phyloP scores from a whole-genome alignment of 1,140 invertebrate genomes.

The Lepidotrigona ventralis region DNA sequence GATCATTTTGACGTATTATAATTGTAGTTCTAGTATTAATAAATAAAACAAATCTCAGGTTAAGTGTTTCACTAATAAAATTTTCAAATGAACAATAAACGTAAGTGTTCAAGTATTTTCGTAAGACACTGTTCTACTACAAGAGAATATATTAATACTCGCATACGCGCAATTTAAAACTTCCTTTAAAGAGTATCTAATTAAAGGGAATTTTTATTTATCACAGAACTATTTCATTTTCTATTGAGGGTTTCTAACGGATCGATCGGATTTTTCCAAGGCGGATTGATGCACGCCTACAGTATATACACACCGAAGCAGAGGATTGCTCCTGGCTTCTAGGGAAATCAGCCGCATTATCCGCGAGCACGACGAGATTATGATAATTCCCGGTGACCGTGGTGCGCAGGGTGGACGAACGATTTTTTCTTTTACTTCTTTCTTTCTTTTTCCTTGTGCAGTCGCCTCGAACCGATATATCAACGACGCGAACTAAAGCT shows the following conservation, averaged over 20 bases:
- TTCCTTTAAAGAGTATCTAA: not conserved
- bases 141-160: too few relatives aligned
- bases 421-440: conserved; percentile 34
- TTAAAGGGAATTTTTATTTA: not conserved
- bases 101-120: too few relatives aligned
- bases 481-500: conserved; percentile 22
- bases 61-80: too few relatives aligned
- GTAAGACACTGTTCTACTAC: too few relatives aligned
- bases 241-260: conserved; percentile 3
- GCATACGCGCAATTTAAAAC: too few relatives aligned
- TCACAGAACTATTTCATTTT: too few relatives aligned
- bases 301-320: conserved; percentile 16
- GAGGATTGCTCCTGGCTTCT: conserved; percentile 57
- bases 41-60: too few relatives aligned
- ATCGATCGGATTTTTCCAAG: not conserved
- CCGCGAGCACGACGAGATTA: conserved; percentile 71
- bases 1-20: too few relatives aligned
- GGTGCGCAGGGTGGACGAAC: conserved; percentile 39
- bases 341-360: conserved; percentile 72
- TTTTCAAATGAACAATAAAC: too few relatives aligned
- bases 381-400: conserved; percentile 67
- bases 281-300: conserved; percentile 9
- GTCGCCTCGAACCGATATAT: conserved; percentile 40
- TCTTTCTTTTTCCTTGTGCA: not conserved
- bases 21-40: too few relatives aligned